phyloP scores from a whole-genome alignment of 2,113 vertebrate species.

The Gavia stellata region DNA sequence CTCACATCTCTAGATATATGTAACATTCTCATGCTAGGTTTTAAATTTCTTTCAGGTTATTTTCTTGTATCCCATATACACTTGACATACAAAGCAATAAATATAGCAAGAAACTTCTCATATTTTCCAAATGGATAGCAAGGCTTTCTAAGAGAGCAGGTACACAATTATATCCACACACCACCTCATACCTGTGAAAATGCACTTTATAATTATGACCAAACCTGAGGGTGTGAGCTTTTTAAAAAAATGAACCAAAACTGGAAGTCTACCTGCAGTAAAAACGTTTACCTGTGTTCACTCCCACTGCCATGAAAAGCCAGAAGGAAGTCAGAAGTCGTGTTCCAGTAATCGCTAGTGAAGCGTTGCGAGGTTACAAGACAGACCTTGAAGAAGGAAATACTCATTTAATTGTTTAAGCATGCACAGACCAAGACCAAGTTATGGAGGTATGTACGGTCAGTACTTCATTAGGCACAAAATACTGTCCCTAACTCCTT shows the following conservation, averaged over 20 bases:
- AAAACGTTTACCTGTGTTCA: background rate
- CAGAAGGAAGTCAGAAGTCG: background rate
- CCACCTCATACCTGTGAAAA: background rate
- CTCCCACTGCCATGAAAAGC: background rate
- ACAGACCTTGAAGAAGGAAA: background rate
- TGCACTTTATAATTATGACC: background rate
- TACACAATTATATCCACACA: background rate
- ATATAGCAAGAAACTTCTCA: background rate
- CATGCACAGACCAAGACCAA: background rate
- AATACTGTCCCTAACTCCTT: background rate
- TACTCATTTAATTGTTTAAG: background rate
- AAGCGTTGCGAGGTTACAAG: background rate
- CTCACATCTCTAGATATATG: background rate
- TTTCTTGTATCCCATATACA: background rate
- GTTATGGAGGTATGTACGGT: background rate
- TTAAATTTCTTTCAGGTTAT: background rate
- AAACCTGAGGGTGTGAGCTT: background rate
- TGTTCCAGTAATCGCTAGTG: background rate
- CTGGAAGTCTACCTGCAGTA: background rate
- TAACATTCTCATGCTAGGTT: background rate
- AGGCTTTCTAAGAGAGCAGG: background rate
- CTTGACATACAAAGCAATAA: background rate
- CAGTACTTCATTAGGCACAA: background rate
- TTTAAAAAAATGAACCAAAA: background rate
- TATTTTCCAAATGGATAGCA: background rate